These are phyloP conservation scores for Aporophyla nigra DNA, from an alignment of 2,888 invertebrate genomes.

Conservation along the genomic window DNA sequence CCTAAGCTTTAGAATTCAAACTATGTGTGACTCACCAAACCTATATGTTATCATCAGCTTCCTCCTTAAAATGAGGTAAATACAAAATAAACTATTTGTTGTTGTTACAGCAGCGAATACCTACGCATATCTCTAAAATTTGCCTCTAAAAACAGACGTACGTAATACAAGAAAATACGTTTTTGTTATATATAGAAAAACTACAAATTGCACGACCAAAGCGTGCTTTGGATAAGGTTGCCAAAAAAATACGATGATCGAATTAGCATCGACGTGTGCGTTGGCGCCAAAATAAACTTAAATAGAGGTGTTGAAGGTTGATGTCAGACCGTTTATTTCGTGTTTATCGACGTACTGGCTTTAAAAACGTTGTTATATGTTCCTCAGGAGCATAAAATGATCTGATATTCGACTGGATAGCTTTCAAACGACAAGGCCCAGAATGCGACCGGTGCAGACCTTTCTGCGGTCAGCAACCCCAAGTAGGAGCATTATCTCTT, in stretches of 20 bases:
- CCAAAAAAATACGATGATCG: constrained; percentile 70
- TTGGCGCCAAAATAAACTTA: constrained; percentile 77
- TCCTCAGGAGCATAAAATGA: constrained; percentile 24
- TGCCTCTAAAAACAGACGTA: constrained; percentile 40
- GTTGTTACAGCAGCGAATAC: constrained; percentile 11
- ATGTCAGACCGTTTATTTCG: constrained; percentile 65
- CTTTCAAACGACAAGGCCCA: constrained; percentile 6
- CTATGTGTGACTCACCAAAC: constrained; percentile 26
- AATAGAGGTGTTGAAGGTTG: constrained; percentile 72
- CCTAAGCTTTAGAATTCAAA: constrained; percentile 34
- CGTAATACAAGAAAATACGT: constrained; percentile 35
- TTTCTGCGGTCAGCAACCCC: constrained; percentile 46
- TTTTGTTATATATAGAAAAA: constrained; percentile 46
- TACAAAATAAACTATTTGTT: constrained; percentile 34
- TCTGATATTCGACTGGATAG: constrained; percentile 17
- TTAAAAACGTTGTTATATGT: constrained; percentile 41
- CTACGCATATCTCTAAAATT: constrained; percentile 25
- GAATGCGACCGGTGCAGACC: constrained; percentile 3
- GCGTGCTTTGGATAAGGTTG: constrained; percentile 59
- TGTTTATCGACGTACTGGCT: constrained; percentile 53
- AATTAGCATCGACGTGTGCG: constrained; percentile 69
- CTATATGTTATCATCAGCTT: constrained; percentile 9
- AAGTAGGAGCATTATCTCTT: constrained; percentile 33
- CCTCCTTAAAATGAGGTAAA: background rate
- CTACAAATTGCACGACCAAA: constrained; percentile 47